phyloP scores from a whole-genome alignment of 2,113 vertebrate species.

The Diadophis punctatus region DNA sequence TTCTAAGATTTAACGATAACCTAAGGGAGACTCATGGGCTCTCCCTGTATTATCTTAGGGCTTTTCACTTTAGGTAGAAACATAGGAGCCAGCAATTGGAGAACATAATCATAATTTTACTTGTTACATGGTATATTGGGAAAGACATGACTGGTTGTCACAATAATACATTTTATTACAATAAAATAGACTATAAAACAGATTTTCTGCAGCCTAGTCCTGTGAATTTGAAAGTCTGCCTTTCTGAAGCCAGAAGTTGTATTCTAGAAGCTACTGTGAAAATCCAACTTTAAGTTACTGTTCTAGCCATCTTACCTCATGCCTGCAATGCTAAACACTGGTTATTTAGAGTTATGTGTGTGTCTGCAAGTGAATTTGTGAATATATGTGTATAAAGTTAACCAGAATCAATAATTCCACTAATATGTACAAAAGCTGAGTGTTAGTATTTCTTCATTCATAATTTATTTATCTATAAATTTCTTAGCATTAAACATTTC shows the following conservation, averaged over 20 bases:
- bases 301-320: not conserved
- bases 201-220: not conserved
- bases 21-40: not conserved
- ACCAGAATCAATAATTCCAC: not conserved
- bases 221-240: not conserved
- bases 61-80: not conserved
- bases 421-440: not conserved
- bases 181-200: not conserved
- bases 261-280: not conserved
- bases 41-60: not conserved
- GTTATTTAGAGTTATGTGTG: not conserved
- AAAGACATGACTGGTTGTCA: not conserved
- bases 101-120: not conserved
- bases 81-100: not conserved
- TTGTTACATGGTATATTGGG: not conserved
- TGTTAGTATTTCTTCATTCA: not conserved
- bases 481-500: not conserved
- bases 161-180: not conserved
- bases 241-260: not conserved
- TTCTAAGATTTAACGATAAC: not conserved
- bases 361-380: not conserved
- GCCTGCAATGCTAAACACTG: not conserved
- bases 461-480: not conserved
- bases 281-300: not conserved
- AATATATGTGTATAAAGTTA: not conserved